Conservation (phyloP, 2,113 vertebrate genomes). For the Cyprinodon brontotheroides region DNA sequence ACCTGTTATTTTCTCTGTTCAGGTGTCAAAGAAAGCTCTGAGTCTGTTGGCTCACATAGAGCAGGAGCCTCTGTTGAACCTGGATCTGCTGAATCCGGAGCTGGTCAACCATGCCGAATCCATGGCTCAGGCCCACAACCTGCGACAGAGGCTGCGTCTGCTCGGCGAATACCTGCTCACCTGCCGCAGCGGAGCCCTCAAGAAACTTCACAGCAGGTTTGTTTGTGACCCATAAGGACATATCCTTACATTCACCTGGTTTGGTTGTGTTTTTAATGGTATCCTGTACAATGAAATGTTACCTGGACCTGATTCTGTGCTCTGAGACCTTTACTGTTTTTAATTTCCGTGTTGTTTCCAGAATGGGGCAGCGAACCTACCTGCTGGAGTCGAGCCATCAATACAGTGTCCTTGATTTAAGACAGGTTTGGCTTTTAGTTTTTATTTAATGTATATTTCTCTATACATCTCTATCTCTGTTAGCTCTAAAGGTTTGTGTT, state of each 20-base stretch:
- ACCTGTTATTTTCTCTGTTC: constrained; percentile 6
- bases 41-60: constrained; percentile 84
- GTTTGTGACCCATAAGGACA: neutral
- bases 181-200: constrained; percentile 89
- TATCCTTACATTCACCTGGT: neutral
- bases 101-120: constrained; percentile 84
- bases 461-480: neutral
- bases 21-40: constrained; percentile 88
- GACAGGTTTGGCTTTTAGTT: constrained; percentile 82
- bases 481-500: neutral
- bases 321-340: neutral
- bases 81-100: constrained; percentile 86
- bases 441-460: neutral
- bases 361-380: constrained; percentile 86
- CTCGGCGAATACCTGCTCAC: constrained; percentile 89
- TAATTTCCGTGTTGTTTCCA: constrained; percentile 63
- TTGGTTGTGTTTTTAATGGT: neutral
- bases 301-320: neutral
- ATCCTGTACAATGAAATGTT: neutral
- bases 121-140: constrained; percentile 79
- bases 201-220: constrained; percentile 79
- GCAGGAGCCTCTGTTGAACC: constrained; percentile 88
- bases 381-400: constrained; percentile 87
- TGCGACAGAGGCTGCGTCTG: constrained; percentile 88
- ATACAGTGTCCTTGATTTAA: constrained; percentile 90